Base-by-base conservation (phyloP, 1,140 invertebrate genomes). In the Listronotus oregonensis region DNA sequence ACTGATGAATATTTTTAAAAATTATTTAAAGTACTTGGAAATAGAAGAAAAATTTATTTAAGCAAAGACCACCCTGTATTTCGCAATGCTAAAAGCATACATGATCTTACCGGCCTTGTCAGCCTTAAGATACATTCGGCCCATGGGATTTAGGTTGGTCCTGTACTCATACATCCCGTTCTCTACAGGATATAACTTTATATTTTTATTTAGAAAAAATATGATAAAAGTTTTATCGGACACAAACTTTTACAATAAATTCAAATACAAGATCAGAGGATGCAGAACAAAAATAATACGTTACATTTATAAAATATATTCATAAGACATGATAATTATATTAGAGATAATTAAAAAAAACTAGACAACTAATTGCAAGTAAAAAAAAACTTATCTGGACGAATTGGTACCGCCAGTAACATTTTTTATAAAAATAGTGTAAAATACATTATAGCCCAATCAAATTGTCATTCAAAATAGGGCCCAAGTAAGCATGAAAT, bases 101-200 rank as follows among this genome's bases (percentile, higher is more conserved):
- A 14, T 8, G 11, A 37, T 57, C 88, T 90, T 90, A 91, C 89
- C 89, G 84, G 89, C 87, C 80, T 84, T 85, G 82, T 91, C 88
- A 80, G 86, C 86, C 84, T 90, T 90, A 80, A 90, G 86, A 86
- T 91, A 90, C 78, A 88, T 85, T 84, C 87, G 86, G 81, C 89
- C 88, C 83, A 87, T 85, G 78, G 87, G 87, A 83, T 86, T 88
- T 80, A 90, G 82, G 80, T 82, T 84, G 76, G 81, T 84, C 75
- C 84, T 83, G 79, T 81, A 85, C 79, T 85, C 82, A 78, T 82
- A 85, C 78, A 83, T 82, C 78, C 85, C 82, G 81, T 77, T 82
- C 75, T 85, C 84, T 85, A 81, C 66, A 73, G 69, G 67, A 57
- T 37, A 63, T 39, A 63, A 63, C 51, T 43, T 54, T 54, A 54